These are phyloP conservation scores for Drosophila pandora DNA, from an alignment of 1,140 invertebrate genomes.

Conservation along the genomic window DNA sequence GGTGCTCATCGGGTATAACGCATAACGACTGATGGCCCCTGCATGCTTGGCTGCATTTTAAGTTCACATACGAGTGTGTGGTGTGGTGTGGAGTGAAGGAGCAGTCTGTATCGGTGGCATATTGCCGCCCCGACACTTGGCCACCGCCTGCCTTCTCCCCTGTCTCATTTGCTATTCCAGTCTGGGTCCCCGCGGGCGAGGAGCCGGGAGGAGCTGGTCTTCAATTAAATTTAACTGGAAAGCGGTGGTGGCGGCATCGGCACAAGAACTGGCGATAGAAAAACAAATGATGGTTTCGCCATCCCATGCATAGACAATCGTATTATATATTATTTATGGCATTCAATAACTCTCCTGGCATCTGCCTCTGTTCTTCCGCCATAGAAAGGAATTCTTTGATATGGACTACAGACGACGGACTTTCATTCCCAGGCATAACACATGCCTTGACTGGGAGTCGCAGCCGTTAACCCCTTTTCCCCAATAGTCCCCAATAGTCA, in stretches of 20 bases:
- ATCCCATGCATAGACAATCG: constrained; percentile 42
- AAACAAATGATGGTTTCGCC: constrained; percentile 48
- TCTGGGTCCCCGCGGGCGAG: constrained; percentile 9
- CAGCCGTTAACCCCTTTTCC: constrained; percentile 38
- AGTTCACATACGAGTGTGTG: constrained; percentile 60
- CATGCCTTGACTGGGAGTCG: constrained; percentile 33
- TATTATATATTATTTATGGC: constrained; percentile 43
- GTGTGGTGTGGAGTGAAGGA: neutral
- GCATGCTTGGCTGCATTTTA: constrained; percentile 82
- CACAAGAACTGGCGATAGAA: constrained; percentile 18
- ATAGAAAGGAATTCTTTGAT: constrained; percentile 27
- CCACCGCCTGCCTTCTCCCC: constrained; percentile 3
- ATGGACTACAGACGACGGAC: constrained; percentile 11
- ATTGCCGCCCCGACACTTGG: constrained; percentile 46
- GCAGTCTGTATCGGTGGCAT: constrained; percentile 37
- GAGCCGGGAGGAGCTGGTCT: constrained; percentile 25
- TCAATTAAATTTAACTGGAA: constrained; percentile 56
- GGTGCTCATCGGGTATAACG: constrained; percentile 41
- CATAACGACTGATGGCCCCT: constrained; percentile 68
- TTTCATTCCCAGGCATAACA: constrained; percentile 28
- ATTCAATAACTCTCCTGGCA: constrained; percentile 28
- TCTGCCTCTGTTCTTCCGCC: too few species aligned
- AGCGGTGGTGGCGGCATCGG: constrained; percentile 10
- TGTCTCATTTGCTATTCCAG: constrained; percentile 47
- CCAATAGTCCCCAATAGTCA: neutral